Evolutionary conservation across 2,888 invertebrate genomes (phyloP), one percentile per base, ranked within the genome.

Genomic region (Eupithecia subumbrata): DNA sequence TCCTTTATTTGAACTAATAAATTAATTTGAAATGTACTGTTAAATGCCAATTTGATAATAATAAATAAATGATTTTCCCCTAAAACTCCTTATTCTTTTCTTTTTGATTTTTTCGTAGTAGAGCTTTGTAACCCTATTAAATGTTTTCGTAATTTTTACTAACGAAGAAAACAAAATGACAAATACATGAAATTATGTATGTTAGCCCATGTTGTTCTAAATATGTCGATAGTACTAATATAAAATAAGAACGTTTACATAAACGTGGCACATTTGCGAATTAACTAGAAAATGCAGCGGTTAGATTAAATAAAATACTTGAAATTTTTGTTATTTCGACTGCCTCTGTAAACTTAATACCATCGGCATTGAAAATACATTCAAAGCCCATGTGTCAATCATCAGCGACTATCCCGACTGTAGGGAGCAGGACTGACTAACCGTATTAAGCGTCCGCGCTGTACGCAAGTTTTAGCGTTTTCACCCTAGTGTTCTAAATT

Each of bases 401-500:
- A 48, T 7, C 48, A 16, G 18, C 7, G 18, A 48, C 48, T 7
- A 18, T 16, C 45, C 45, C 5, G 2, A 18, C 16, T 40, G 45
- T 45, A 56, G 11, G 9, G 5, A 25, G 14, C 60, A 25, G 56
- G 25, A 25, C 5, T 60, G 60, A 60, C 12, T 25, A 14, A 34
- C 34, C 8, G 64, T 64, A 3, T 34, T 14, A 18, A 34, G 34
- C 18, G 64, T 16, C 30, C 34, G 18, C 34, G 1, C 18, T 64
- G 64, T 18, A 34, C 64, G 16, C 18, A 34, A 64, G 34, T 64
- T 34, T 64, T 34, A 34, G 18, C 64, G 34, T 64, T 64, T 64
- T 64, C 25, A 64, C 64, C 64, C 64, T 64, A 34, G 64, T 64
- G 64, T 75, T 43, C 63, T 60, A 68, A 68, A 37, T 70, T 67